Percentiles rank a stretch among this genome's conserved stretches.
Evolutionary conservation across 2,797 vertebrate species (phyloP).

Genomic region (Malacoraja senta): DNA sequence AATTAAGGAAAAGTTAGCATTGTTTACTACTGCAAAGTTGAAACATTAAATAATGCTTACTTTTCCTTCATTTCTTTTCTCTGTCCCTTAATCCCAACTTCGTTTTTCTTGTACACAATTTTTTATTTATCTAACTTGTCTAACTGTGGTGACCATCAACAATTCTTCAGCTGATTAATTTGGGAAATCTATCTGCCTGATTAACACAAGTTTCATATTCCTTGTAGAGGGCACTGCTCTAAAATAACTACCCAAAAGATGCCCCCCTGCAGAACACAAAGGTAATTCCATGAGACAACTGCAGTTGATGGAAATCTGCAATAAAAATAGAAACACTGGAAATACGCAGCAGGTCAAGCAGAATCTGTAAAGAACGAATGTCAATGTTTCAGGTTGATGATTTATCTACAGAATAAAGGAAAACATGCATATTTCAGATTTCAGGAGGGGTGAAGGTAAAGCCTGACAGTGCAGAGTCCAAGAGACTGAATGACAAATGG

Average conservation of each 20-base stretch:
- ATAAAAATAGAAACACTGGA: no score
- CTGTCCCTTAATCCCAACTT: not conserved
- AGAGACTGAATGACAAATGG: no score
- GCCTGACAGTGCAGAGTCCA: no score
- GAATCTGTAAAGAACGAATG: no score
- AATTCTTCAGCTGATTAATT: not conserved
- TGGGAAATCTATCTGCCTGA: not conserved
- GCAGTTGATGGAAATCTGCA: no score
- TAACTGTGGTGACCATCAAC: not conserved
- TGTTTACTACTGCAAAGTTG: not conserved
- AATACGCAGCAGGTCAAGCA: no score
- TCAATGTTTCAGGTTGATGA: no score
- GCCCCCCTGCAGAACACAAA: not conserved
- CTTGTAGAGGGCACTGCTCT: not conserved
- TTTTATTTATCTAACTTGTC: not conserved
- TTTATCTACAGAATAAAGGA: no score
- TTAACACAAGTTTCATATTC: not conserved
- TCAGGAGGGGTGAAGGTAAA: no score
- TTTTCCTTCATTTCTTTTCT: not conserved
- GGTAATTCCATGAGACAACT: not conserved
- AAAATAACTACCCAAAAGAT: not conserved
- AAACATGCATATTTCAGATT: no score
- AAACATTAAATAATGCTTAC: not conserved
- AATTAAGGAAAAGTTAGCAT: no score
- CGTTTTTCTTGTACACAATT: not conserved